A percentile compares a stretch with the other conserved stretches of the same genome.
Conservation (phyloP, 2,888 invertebrate species). For the Strigamia maritima region DNA sequence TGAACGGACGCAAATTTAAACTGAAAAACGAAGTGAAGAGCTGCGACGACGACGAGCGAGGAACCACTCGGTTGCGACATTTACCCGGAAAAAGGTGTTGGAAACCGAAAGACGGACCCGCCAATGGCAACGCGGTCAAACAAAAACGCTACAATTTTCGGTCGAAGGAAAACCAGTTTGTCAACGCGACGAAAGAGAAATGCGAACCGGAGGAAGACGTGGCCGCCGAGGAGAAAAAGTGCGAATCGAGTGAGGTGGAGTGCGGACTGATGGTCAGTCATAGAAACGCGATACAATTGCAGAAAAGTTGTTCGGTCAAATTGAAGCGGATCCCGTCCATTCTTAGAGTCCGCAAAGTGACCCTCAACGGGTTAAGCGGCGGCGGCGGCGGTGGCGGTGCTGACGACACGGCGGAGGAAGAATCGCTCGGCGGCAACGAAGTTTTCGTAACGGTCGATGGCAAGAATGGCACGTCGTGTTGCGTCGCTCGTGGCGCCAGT, state of each 20-base stretch:
- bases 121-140: too few species aligned
- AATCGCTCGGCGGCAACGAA: not conserved
- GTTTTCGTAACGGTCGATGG: not conserved
- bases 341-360: not conserved
- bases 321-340: not conserved
- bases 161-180: not conserved
- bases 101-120: not conserved
- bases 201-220: not conserved
- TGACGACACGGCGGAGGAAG: not conserved
- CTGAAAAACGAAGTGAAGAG: not conserved
- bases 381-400: not conserved
- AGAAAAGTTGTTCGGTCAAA: not conserved
- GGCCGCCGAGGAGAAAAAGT: too few species aligned
- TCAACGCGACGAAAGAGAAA: not conserved
- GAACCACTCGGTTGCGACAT: not conserved
- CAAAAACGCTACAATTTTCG: not conserved
- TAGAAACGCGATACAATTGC: not conserved
- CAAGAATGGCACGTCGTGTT: not conserved
- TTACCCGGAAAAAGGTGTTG: not conserved
- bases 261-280: too few species aligned
- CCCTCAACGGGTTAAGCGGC: not conserved
- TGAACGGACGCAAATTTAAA: constrained; percentile 31
- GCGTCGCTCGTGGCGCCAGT: not conserved
- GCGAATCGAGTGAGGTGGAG: too few species aligned
- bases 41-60: not conserved